Evolutionary conservation across 1,140 invertebrate species (phyloP), one percentile per base, ranked within the genome.

Genomic region (Triops cancriformis): DNA sequence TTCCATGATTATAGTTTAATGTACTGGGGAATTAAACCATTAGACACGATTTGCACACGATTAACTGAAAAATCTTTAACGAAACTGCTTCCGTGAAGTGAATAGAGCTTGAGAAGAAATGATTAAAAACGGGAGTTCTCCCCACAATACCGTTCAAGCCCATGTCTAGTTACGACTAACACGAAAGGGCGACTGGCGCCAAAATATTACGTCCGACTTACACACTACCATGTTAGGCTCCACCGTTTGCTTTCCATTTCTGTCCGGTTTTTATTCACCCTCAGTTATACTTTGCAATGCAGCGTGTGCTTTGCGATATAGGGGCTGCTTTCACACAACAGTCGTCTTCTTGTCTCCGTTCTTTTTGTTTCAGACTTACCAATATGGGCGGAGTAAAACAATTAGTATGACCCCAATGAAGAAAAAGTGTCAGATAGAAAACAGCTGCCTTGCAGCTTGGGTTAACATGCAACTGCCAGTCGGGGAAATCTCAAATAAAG

Each of bases 161-260:
- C 51, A 64, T 18, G 51, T 64, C 51, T 64, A 64, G 51, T 64
- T 64, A 64, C 51, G 23, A 64, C 51, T 64, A 64, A 64, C 14
- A 6, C 23, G 23, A 64, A 23, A 10, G 51, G 51, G 51, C 51
- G 51, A 9, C 51, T 64, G 51, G 51, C 51, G 51, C 51, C 51
- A 64, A 37, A 64, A 64, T 64, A 64, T 64, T 64, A 64, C 51
- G 51, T 64, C 14, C 51, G 18, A 64, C 31, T 4, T 37, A 37
- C 7, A 37, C 31, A 37, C 2, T n/a, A 37, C 51, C 51, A 64
- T 64, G 51, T 18, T 64, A 2, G 51, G 51, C 18, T 37, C 7
- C 31, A 37, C 31, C 31, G 31, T 37, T 37, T 2, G 31, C 31
- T 37, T 37, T 37, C 51, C 51, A 64, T 64, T 23, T 18, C 51